Conservation (phyloP, 2,888 invertebrate genomes). For the Coecobrya sp. region DNA sequence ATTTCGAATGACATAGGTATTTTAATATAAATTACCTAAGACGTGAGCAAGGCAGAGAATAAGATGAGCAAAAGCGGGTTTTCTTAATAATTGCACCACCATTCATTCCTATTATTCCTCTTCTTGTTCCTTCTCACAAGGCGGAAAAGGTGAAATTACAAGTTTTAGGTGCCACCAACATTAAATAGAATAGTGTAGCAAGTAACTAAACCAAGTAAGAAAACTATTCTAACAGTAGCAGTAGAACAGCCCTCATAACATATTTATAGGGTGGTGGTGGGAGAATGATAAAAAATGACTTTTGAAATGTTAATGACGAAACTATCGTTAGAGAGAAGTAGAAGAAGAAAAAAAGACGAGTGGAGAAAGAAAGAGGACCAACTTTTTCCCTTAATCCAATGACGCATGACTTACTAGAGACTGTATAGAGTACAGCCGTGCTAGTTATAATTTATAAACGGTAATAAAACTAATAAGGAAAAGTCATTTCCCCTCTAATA, state of each 20-base stretch:
- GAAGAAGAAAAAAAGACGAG: not conserved
- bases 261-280: not conserved
- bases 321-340: slow-evolving; percentile 29
- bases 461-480: slow-evolving; percentile 75
- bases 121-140: too few species aligned
- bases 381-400: slow-evolving; percentile 59
- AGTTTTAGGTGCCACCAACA: too few species aligned
- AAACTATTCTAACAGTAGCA: not conserved
- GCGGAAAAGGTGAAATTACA: too few species aligned
- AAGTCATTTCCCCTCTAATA: slow-evolving; percentile 68
- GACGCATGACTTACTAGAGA: slow-evolving; percentile 39
- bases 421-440: not conserved
- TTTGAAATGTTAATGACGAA: slow-evolving; percentile 74
- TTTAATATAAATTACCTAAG: too few species aligned
- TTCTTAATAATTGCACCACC: too few species aligned
- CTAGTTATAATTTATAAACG: slow-evolving; percentile 75
- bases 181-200: too few species aligned
- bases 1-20: too few species aligned
- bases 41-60: too few species aligned
- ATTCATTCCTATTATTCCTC: too few species aligned
- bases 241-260: too few species aligned
- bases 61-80: too few species aligned
- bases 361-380: not conserved
- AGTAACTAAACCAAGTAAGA: too few species aligned
- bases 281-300: slow-evolving; percentile 57